These are phyloP conservation scores for Aricia artaxerxes DNA, from an alignment of 2,888 invertebrate species.

Conservation along the genomic window DNA sequence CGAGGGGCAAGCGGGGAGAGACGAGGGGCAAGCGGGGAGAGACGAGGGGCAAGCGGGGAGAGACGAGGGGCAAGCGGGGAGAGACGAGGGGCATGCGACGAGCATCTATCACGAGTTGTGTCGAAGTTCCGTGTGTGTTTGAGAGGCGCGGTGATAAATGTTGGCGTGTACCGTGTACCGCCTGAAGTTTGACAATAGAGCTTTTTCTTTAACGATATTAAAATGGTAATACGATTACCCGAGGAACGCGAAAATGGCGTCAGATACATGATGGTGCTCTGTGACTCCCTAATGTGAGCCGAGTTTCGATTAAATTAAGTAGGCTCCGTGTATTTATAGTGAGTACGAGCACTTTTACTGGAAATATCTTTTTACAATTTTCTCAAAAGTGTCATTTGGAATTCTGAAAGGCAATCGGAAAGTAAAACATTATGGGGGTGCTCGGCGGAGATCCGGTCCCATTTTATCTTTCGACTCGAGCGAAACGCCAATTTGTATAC, in stretches of 20 bases:
- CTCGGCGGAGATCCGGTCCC: not conserved
- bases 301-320: not conserved
- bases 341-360: not conserved
- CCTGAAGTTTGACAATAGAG: not conserved
- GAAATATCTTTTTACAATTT: conserved; percentile 6
- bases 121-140: conserved; percentile 6
- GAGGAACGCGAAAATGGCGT: not conserved
- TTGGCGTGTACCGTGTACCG: not conserved
- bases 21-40: not conserved
- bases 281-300: not conserved
- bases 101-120: not conserved
- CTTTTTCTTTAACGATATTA: not conserved
- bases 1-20: no score
- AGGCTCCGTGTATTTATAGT: not conserved
- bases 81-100: not conserved
- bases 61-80: no score
- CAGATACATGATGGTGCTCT: not conserved
- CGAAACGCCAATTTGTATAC: conserved; percentile 13
- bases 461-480: not conserved
- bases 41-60: no score
- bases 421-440: conserved; percentile 10
- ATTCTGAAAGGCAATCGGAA: conserved; percentile 14
- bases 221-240: not conserved
- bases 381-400: not conserved
- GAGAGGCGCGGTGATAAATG: conserved; percentile 9